Base-by-base conservation (phyloP, 2,113 vertebrate species). In the Lycocorax pyrrhopterus region DNA sequence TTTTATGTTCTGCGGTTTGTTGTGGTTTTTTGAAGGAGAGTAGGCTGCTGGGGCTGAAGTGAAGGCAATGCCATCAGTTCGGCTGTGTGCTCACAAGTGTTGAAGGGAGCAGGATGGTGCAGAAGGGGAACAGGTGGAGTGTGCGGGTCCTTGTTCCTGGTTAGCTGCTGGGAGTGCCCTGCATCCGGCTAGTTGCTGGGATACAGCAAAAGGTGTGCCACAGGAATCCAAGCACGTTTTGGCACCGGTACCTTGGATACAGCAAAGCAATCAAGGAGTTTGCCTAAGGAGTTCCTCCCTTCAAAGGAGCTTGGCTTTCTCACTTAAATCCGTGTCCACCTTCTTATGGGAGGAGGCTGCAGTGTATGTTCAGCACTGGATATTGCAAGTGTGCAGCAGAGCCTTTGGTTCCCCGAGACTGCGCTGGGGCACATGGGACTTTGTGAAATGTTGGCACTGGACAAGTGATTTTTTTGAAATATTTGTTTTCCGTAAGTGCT, bases 391-490 rank as follows among this genome's bases (percentile, higher is more conserved):
- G 58, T 6, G 27, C 69, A 37, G 47, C 66, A 16, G 13, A 13
- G 33, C 1, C 1, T 41, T 37, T 20, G 30, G 46, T 64, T 35
- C 35, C 81, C 64, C 0, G 0, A 17, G 11, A 6, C 32, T 35
- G n/a, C 23, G 29, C 10, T 12, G 33, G 72, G 43, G 14, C 30
- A 6, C 6, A 0, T 0, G 16, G 62, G 16, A 10, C 10, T 0
- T 13, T 35, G 51, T 17, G 53, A 44, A 56, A 49, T 19, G 1
- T 4, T 41, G 16, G n/a, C n/a, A 9, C 37, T 12, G 47, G 12
- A 30, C n/a, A 29, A 29, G 20, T 4, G 26, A 13, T 23, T 16
- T n/a, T n/a, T 12, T 13, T 3, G 1, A 49, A 56, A 39, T 33
- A 13, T 4, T 58, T 59, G 11, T 66, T 92, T 72, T 46, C 44